Evolutionary conservation across 2,888 invertebrate species (phyloP).

Genomic region (Isotomurus palustris): DNA sequence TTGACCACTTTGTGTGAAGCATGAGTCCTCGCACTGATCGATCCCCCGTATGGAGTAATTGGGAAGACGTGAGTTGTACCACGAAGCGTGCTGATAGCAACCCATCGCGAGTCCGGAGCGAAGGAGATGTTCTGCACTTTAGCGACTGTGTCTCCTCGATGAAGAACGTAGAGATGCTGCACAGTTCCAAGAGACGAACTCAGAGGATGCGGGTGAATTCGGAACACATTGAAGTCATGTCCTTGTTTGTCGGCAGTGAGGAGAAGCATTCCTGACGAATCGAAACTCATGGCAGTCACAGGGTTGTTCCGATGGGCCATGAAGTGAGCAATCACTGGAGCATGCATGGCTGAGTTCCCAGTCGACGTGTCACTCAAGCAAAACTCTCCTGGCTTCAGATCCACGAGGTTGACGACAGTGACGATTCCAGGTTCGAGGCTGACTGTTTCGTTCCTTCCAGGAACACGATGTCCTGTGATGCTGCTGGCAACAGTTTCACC

Average conservation of each 20-base stretch:
- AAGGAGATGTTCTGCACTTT: constrained; percentile 91
- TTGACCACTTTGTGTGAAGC: constrained; percentile 91
- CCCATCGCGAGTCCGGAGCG: constrained; percentile 91
- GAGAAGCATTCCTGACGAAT: constrained; percentile 81
- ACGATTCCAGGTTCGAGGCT: constrained; percentile 79
- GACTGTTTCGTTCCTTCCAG: constrained; percentile 50
- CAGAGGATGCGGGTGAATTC: constrained; percentile 86
- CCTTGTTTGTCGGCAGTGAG: constrained; percentile 88
- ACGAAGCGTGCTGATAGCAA: constrained; percentile 87
- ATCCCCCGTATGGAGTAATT: constrained; percentile 91
- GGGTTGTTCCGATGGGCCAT: constrained; percentile 76
- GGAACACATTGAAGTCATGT: constrained; percentile 93
- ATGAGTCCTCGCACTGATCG: constrained; percentile 86
- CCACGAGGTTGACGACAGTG: constrained; percentile 68
- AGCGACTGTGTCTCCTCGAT: constrained; percentile 85
- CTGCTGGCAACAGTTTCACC: constrained; percentile 90
- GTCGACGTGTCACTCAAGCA: constrained; percentile 44
- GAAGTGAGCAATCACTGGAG: constrained; percentile 71
- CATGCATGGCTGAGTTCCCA: constrained; percentile 23
- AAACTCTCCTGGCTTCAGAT: constrained; percentile 41
- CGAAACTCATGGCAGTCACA: constrained; percentile 82
- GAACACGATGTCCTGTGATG: constrained; percentile 61
- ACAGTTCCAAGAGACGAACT: constrained; percentile 81
- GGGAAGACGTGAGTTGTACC: constrained; percentile 98
- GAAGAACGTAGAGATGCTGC: constrained; percentile 75